Percentiles rank a stretch among this genome's conserved stretches.
These are phyloP conservation scores for Microtus montanus DNA, from an alignment of 2,113 vertebrate genomes.

Conservation along the genomic window DNA sequence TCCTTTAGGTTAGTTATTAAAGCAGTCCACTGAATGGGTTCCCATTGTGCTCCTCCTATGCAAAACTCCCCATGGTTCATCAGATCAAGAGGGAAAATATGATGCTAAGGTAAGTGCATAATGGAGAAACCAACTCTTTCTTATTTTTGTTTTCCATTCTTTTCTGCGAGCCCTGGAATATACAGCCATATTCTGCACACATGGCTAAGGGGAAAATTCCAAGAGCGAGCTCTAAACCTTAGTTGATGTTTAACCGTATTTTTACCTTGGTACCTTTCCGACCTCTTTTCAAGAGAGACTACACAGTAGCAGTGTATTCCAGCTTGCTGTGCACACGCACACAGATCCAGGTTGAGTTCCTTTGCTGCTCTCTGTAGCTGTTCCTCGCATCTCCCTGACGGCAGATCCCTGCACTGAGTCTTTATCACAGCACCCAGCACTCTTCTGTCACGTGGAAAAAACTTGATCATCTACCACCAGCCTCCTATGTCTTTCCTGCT, in stretches of 20 bases:
- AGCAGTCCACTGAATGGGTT: not conserved
- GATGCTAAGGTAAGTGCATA: not conserved
- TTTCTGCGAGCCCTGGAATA: not conserved
- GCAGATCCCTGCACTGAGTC: conserved; percentile 2
- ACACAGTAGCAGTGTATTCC: not conserved
- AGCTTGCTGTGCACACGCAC: not conserved
- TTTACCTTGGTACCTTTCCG: not conserved
- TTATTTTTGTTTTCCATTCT: not conserved
- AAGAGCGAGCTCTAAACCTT: not conserved
- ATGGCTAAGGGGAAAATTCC: not conserved
- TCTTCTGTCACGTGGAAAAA: conserved; percentile 58
- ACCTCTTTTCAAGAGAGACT: not conserved
- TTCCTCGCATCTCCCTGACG: not conserved
- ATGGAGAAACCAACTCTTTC: not conserved
- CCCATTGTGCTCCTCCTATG: not conserved
- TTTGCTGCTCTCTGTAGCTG: not conserved
- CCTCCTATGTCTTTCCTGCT: not conserved
- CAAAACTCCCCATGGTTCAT: not conserved
- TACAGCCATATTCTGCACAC: not conserved
- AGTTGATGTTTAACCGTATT: not conserved
- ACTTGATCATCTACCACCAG: conserved; percentile 48
- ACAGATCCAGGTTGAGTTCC: conserved; percentile 20
- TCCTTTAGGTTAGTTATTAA: not conserved
- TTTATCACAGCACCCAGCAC: conserved; percentile 71
- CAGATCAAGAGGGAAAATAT: not conserved